These are phyloP conservation scores for Accipiter virgatus DNA, from an alignment of 2,113 vertebrate species.

Conservation along the genomic window DNA sequence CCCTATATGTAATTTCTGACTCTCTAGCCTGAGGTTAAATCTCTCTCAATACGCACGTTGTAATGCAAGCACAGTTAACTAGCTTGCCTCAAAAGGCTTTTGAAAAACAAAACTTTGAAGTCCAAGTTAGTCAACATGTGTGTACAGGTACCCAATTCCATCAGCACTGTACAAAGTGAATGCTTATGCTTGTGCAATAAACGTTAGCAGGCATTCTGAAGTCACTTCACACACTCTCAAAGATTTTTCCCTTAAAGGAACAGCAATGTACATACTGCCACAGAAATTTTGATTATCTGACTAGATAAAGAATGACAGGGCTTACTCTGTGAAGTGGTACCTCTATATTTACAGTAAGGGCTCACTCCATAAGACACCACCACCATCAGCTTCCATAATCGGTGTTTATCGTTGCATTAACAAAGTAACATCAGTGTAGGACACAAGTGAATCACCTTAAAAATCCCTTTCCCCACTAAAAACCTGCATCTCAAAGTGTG, in stretches of 20 bases:
- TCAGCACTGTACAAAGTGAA: not conserved
- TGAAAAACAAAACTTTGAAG: conserved; percentile 1
- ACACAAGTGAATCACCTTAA: not conserved
- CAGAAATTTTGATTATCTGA: not conserved
- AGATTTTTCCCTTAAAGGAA: not conserved
- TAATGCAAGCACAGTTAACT: not conserved
- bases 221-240: not conserved
- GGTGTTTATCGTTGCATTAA: not conserved
- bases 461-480: not conserved
- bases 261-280: not conserved
- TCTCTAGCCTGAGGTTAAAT: not conserved
- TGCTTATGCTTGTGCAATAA: not conserved
- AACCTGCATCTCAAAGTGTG: not conserved
- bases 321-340: not conserved
- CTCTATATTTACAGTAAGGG: not conserved
- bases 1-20: not conserved
- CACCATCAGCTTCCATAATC: not conserved
- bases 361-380: not conserved
- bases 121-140: not conserved
- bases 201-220: not conserved
- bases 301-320: not conserved
- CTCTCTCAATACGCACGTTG: not conserved
- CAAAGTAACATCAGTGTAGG: not conserved
- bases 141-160: not conserved
- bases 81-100: not conserved